These are phyloP conservation scores for Plectropomus leopardus DNA, from an alignment of 2,113 vertebrate genomes.

Conservation along the genomic window DNA sequence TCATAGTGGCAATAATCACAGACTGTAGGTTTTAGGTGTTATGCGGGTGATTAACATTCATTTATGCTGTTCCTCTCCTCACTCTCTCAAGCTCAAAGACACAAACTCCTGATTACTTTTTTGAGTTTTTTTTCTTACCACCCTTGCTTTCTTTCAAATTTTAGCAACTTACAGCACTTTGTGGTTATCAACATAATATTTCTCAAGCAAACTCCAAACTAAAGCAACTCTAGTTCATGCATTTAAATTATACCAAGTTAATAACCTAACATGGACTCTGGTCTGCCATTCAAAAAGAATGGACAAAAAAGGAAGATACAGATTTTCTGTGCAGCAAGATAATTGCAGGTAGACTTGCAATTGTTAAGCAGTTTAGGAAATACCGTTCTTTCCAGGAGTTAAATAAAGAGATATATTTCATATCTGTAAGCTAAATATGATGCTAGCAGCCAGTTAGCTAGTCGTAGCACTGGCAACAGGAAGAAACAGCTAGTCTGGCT, in stretches of 20 bases:
- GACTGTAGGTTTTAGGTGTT: constrained; percentile 36
- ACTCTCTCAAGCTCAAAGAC: constrained; percentile 20
- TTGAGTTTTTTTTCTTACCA: background rate
- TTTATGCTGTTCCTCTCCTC: constrained; percentile 31
- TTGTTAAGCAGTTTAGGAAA: background rate
- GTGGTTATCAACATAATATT: constrained; percentile 13
- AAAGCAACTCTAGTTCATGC: background rate
- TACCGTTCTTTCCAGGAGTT: background rate
- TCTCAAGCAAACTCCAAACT: background rate
- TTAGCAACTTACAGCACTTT: constrained; percentile 7
- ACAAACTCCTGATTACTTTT: constrained; percentile 45
- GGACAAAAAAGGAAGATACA: background rate
- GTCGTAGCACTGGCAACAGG: background rate
- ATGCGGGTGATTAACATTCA: constrained; percentile 46
- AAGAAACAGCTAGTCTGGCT: background rate
- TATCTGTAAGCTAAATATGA: background rate
- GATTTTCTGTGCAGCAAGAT: background rate
- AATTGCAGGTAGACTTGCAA: background rate
- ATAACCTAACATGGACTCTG: background rate
- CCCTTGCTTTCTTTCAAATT: constrained; percentile 12
- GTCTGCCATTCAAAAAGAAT: background rate
- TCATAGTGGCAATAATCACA: constrained; percentile 51
- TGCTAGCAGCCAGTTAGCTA: background rate
- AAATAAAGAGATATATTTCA: background rate
- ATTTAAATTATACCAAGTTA: background rate